Percentiles rank a stretch among this genome's conserved stretches.
phyloP scores from a whole-genome alignment of 2,797 vertebrate species.

The Sebastiscus tertius region DNA sequence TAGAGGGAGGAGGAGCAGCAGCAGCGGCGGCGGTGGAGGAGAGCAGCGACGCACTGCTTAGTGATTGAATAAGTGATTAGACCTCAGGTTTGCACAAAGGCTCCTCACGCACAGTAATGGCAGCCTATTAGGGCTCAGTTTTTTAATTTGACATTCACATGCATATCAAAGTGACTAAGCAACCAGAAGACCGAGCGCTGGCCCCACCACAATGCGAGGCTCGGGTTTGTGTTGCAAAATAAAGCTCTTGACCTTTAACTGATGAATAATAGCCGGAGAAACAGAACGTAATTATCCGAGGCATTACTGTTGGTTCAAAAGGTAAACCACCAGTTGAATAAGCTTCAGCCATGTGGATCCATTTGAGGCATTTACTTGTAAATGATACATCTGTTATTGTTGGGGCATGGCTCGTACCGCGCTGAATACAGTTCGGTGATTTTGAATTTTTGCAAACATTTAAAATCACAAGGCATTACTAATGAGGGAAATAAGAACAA shows the following conservation, averaged over 20 bases:
- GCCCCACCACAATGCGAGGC: slow-evolving; percentile 46
- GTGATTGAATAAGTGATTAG: slow-evolving; percentile 81
- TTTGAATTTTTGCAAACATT: slow-evolving; percentile 41
- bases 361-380: slow-evolving; percentile 48
- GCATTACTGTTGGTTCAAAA: slow-evolving; percentile 63
- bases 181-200: slow-evolving; percentile 38
- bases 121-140: slow-evolving; percentile 59
- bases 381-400: slow-evolving; percentile 55
- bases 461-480: slow-evolving; percentile 51
- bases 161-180: slow-evolving; percentile 67
- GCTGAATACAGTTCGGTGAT: slow-evolving; percentile 34
- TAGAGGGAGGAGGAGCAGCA: not conserved
- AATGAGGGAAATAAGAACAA: slow-evolving; percentile 59
- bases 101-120: slow-evolving; percentile 61
- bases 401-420: not conserved
- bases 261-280: slow-evolving; percentile 69
- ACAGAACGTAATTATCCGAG: slow-evolving; percentile 61
- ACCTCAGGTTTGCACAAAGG: slow-evolving; percentile 70
- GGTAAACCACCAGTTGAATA: slow-evolving; percentile 69
- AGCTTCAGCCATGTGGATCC: slow-evolving; percentile 49
- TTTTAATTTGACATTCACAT: slow-evolving; percentile 75
- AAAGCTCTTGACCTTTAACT: slow-evolving; percentile 74
- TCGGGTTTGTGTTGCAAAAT: slow-evolving; percentile 63
- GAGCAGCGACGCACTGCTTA: slow-evolving; percentile 61
- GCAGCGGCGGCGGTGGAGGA: slow-evolving; percentile 16